Evolutionary conservation across 1,140 invertebrate genomes (phyloP), one percentile per base, ranked within the genome.

Genomic region (Eubasilissa regina): DNA sequence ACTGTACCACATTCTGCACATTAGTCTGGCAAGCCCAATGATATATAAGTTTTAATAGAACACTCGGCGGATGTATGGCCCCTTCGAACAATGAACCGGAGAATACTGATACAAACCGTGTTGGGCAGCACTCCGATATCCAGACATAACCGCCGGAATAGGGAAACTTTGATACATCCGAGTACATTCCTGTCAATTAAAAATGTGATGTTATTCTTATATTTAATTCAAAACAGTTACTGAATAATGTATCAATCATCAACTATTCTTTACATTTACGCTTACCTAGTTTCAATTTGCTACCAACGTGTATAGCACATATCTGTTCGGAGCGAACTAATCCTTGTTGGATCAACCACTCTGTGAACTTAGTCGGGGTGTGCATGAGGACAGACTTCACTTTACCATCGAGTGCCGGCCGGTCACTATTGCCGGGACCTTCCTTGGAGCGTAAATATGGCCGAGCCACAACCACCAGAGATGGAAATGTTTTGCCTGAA

Each of bases 1-100:
- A 97, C 58, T 95, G 94, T 0, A 95, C 91, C 11, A 97, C 95
- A 85, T 97, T 97, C 83, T 94, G 93, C 11, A 96, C 93, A 75
- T 94, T 95, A 0, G 96, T 97, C 84, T 97, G 95, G 84, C 95
- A 97, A 0, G 94, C 91, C 96, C 96, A 97, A 85, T 97, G 95
- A 86, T 97, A 97, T 35, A 97, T 93, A 0, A 97, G 87, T 85
- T 97, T 97, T 0, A 97, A 85, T 4, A 96, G 87, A 12, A 95
- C 92, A 13, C 93, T 94, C 0, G 96, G 95, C 0, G 94, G 92
- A 86, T 96, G 94, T 3, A 94, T 93, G 7, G 94, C 93, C 3
- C 93, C 93, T 87, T 97, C 95, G 83, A 97, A 97, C 48, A 97
- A 92, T 0, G 96, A 97, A 19, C 95, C 94, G 79, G 91, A 93